Evolutionary conservation across 2,113 vertebrate species (phyloP).

Genomic region (Cathartes aura): DNA sequence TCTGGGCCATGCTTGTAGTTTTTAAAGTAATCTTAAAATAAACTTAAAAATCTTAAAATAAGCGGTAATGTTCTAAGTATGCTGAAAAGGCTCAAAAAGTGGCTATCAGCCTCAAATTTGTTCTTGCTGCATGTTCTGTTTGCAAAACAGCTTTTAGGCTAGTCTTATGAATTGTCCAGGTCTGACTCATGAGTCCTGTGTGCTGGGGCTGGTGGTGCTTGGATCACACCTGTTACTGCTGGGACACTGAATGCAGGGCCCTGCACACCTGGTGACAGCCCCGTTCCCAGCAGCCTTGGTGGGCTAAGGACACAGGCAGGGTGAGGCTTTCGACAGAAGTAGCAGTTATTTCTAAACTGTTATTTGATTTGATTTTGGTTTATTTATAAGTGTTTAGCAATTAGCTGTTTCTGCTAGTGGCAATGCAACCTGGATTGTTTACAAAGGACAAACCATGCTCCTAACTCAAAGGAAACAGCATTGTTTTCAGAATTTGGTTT

Average conservation of each 20-base stretch:
- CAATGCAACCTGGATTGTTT: not conserved
- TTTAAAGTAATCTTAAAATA: conserved; percentile 37
- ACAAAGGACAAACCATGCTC: not conserved
- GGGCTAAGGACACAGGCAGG: not conserved
- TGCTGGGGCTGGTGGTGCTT: not conserved
- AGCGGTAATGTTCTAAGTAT: not conserved
- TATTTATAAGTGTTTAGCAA: not conserved
- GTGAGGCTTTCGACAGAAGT: not conserved
- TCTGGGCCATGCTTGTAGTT: not conserved
- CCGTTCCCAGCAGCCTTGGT: not conserved
- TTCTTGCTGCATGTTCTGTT: not conserved
- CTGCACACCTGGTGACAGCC: not conserved
- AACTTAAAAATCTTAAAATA: conserved; percentile 42
- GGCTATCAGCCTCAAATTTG: not conserved
- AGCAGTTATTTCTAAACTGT: not conserved
- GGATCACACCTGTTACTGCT: not conserved
- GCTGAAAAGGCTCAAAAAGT: conserved; percentile 9
- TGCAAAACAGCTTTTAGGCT: not conserved
- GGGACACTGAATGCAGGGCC: not conserved
- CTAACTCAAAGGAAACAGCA: not conserved
- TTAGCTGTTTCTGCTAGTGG: not conserved
- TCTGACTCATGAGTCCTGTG: not conserved
- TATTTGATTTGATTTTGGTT: not conserved
- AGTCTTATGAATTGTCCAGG: not conserved
- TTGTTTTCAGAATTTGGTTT: not conserved